A percentile compares a stretch with the other conserved stretches of the same genome.
Conservation (phyloP, 2,113 vertebrate species). For the Mola mola region DNA sequence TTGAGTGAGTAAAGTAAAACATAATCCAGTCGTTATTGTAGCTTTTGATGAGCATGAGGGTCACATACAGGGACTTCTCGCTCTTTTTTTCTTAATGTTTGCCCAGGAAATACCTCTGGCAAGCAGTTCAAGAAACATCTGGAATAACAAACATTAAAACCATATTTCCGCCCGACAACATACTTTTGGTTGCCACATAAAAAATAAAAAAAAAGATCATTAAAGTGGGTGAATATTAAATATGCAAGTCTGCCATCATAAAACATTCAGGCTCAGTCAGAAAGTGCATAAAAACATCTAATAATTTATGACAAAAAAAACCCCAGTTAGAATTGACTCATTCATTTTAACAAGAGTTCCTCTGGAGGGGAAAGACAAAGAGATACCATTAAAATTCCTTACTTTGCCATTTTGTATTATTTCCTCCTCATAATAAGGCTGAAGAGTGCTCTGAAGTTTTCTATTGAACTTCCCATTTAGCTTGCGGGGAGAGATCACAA, state of each 20-base stretch:
- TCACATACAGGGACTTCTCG: neutral
- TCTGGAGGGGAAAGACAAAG: constrained; percentile 40
- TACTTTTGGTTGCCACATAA: constrained; percentile 1
- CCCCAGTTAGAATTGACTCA: constrained; percentile 35
- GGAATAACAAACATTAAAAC: constrained; percentile 46
- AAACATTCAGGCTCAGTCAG: neutral
- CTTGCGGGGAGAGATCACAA: constrained; percentile 46
- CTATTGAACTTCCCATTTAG: constrained; percentile 54
- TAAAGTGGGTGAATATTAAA: neutral
- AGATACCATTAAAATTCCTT: constrained; percentile 51
- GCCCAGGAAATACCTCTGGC: constrained; percentile 32
- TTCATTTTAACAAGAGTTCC: constrained; percentile 65
- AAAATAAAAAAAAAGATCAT: no score
- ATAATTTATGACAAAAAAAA: constrained; percentile 23
- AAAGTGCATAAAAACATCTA: constrained; percentile 6
- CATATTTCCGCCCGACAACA: constrained; percentile 2
- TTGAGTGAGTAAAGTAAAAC: neutral
- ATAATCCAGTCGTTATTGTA: constrained; percentile 13
- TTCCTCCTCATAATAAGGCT: constrained; percentile 55
- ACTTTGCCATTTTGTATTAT: constrained; percentile 65
- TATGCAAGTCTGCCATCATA: neutral
- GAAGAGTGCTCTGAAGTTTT: constrained; percentile 62
- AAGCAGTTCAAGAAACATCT: constrained; percentile 34
- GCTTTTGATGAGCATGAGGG: constrained; percentile 21
- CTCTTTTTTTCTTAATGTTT: neutral